A percentile compares a stretch with the other conserved stretches of the same genome.
phyloP scores from a whole-genome alignment of 2,888 invertebrate genomes.

The Caenorhabditis imperialis region DNA sequence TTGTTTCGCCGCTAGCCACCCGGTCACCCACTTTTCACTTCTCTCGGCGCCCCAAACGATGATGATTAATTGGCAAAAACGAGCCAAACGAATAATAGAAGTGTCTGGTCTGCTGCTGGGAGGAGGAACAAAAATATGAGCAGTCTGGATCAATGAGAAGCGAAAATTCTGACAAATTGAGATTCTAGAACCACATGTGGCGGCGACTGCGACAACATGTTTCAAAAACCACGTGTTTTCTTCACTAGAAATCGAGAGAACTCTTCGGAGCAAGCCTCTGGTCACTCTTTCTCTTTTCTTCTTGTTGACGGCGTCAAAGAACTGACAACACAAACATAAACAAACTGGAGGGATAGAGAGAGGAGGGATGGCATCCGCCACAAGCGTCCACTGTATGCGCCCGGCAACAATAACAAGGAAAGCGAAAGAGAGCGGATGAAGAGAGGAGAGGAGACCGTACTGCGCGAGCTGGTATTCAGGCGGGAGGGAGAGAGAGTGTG shows the following conservation, averaged over 20 bases:
- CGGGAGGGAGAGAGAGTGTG: constrained; percentile 5
- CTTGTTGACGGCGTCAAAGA: constrained; percentile 5
- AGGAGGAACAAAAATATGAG: too few species aligned
- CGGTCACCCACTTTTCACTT: constrained; percentile 34
- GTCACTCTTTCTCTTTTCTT: not conserved
- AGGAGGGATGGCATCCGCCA: too few species aligned
- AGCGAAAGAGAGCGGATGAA: not conserved
- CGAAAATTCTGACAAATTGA: too few species aligned
- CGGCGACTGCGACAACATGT: not conserved
- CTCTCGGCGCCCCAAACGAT: not conserved
- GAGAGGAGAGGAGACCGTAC: constrained; percentile 1
- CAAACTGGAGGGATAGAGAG: constrained; percentile 17
- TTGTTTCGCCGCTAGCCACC: constrained; percentile 40
- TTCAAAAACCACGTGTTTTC: constrained; percentile 10
- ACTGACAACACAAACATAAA: constrained; percentile 29
- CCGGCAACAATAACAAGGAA: constrained; percentile 2
- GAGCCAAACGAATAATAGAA: too few species aligned
- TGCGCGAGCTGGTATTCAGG: too few species aligned
- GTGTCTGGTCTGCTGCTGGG: too few species aligned
- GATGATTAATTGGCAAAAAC: constrained; percentile 25
- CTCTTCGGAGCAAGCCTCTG: not conserved
- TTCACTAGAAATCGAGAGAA: not conserved
- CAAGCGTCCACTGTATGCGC: too few species aligned
- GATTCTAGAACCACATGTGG: too few species aligned
- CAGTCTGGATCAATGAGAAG: too few species aligned